Evolutionary conservation across 2,888 invertebrate genomes (phyloP).

Genomic region (Hydrotaea cyrtoneurina): DNA sequence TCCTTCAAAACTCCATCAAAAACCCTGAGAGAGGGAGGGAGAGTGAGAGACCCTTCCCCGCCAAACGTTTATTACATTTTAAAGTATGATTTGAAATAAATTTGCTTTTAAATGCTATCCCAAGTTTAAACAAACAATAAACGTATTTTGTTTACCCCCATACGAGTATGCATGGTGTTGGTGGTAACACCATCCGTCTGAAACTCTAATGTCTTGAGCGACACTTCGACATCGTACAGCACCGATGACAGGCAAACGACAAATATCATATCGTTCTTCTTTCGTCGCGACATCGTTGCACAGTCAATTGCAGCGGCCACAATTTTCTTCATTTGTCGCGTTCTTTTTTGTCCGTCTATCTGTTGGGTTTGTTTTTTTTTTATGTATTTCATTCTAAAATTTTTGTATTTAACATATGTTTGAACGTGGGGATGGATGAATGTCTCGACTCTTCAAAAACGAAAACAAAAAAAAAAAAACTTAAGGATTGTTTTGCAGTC

Average conservation of each 20-base stretch:
- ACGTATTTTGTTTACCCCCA: constrained; percentile 31
- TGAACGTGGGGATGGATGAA: constrained; percentile 24
- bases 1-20: constrained; percentile 17
- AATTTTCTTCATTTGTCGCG: constrained; percentile 5
- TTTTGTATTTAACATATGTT: constrained; percentile 16
- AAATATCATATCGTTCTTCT: constrained; percentile 58
- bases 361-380: background rate
- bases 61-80: constrained; percentile 56
- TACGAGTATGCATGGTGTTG: constrained; percentile 6
- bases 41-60: background rate
- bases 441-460: constrained; percentile 27
- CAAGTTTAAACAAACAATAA: constrained; percentile 59
- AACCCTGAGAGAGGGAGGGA: too few species aligned
- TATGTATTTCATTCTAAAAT: too few species aligned
- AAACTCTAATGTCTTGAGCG: constrained; percentile 48
- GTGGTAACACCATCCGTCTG: background rate
- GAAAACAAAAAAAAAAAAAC: background rate
- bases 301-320: background rate
- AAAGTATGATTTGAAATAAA: constrained; percentile 50
- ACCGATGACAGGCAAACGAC: constrained; percentile 65
- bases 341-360: background rate
- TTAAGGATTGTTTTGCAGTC: constrained; percentile 21
- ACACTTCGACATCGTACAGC: constrained; percentile 54
- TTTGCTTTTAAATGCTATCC: constrained; percentile 49
- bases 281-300: too few species aligned